Evolutionary conservation across 2,113 vertebrate genomes (phyloP).

Genomic region (Morone saxatilis): DNA sequence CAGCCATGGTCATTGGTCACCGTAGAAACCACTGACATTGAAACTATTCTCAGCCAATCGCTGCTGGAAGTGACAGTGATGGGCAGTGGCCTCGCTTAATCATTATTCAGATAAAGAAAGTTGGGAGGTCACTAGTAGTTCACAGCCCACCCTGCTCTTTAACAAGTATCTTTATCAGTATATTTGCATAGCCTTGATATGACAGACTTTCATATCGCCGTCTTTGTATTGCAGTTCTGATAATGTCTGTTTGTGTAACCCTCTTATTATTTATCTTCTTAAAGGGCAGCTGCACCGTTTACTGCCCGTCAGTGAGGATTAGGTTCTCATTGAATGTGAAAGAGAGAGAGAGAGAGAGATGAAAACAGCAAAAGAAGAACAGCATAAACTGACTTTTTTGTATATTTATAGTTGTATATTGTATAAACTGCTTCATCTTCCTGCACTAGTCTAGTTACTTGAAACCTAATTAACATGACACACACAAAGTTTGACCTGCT

Average conservation of each 20-base stretch:
- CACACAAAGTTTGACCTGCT: neutral
- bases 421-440: slow-evolving; percentile 1
- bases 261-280: slow-evolving; percentile 36
- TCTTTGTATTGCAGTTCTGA: slow-evolving; percentile 32
- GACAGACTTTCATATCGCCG: slow-evolving; percentile 14
- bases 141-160: slow-evolving; percentile 21
- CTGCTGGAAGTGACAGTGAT: slow-evolving; percentile 55
- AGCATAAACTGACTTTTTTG: neutral
- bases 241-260: slow-evolving; percentile 36
- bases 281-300: slow-evolving; percentile 33
- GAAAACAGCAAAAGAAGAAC: neutral
- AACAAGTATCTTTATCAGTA: slow-evolving; percentile 32
- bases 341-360: neutral
- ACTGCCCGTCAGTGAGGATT: neutral
- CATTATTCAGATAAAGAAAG: slow-evolving; percentile 54
- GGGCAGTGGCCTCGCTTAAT: slow-evolving; percentile 65
- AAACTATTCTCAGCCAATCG: slow-evolving; percentile 48
- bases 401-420: slow-evolving; percentile 9
- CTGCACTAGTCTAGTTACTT: neutral
- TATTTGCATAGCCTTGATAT: slow-evolving; percentile 52
- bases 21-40: slow-evolving; percentile 55
- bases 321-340: too few relatives aligned
- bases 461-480: slow-evolving; percentile 5
- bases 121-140: slow-evolving; percentile 49
- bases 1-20: slow-evolving; percentile 56